phyloP scores from a whole-genome alignment of 2,888 invertebrate genomes.

The Agriopis leucophaearia region DNA sequence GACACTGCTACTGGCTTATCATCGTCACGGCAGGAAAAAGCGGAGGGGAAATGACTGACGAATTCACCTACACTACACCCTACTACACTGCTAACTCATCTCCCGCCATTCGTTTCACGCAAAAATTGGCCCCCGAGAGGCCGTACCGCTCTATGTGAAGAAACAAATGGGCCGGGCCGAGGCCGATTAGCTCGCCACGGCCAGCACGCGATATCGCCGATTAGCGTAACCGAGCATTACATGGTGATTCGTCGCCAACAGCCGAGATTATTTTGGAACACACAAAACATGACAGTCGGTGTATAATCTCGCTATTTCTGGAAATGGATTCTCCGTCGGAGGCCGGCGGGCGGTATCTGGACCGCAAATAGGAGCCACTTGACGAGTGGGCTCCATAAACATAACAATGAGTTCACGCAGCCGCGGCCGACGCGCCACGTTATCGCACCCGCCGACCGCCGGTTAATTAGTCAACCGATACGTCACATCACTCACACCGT shows the following conservation, averaged over 20 bases:
- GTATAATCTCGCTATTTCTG: constrained; percentile 34
- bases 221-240: constrained; percentile 32
- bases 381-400: constrained; percentile 33
- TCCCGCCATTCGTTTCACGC: constrained; percentile 68
- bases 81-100: constrained; percentile 59
- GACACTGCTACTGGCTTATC: constrained; percentile 65
- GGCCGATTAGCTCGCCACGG: constrained; percentile 50
- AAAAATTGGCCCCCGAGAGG: constrained; percentile 66
- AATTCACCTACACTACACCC: constrained; percentile 70
- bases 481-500: background rate
- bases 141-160: constrained; percentile 58
- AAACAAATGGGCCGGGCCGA: constrained; percentile 69
- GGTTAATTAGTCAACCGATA: background rate
- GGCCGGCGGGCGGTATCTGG: constrained; percentile 21
- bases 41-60: constrained; percentile 76
- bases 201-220: constrained; percentile 44
- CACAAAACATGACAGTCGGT: constrained; percentile 8
- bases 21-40: constrained; percentile 65
- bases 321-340: constrained; percentile 20
- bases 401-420: constrained; percentile 40
- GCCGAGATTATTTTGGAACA: constrained; percentile 31
- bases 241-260: constrained; percentile 29
- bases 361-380: constrained; percentile 33
- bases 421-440: constrained; percentile 2
- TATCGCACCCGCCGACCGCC: constrained; percentile 4